A percentile compares a stretch with the other conserved stretches of the same genome.
Evolutionary conservation across 2,113 vertebrate species (phyloP).

Genomic region (Rhadina sibilatrix): DNA sequence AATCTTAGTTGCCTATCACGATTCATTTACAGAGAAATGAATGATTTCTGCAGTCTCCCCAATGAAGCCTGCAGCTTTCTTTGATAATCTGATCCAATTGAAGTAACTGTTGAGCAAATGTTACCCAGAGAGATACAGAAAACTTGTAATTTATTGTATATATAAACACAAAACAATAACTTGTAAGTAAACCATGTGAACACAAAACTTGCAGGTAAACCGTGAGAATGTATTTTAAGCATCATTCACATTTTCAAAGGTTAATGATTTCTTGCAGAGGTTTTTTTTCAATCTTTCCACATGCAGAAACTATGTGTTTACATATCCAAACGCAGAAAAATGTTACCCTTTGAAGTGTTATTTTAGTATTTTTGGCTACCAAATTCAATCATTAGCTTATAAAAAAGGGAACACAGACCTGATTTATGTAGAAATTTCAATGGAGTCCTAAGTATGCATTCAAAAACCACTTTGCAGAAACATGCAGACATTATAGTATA

Average conservation of each 20-base stretch:
- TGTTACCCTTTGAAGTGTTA: not conserved
- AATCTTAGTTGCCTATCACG: constrained; percentile 46
- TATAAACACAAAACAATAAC: constrained; percentile 7
- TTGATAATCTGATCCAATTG: not conserved
- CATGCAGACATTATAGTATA: not conserved
- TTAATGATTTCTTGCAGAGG: not conserved
- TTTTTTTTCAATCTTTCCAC: not conserved
- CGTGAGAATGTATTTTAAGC: constrained; percentile 14
- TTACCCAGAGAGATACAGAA: constrained; percentile 25
- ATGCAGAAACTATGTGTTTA: not conserved
- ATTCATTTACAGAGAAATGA: constrained; percentile 65
- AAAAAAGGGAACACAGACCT: not conserved
- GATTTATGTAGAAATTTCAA: not conserved
- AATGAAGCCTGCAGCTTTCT: constrained; percentile 40
- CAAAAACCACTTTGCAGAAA: constrained; percentile 30
- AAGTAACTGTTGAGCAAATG: constrained; percentile 49
- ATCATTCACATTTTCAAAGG: constrained; percentile 20
- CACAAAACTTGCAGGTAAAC: constrained; percentile 9
- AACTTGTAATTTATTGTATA: not conserved
- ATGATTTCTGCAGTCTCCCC: constrained; percentile 15
- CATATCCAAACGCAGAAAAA: not conserved
- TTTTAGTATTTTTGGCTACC: constrained; percentile 7
- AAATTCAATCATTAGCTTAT: not conserved
- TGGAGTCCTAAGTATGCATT: not conserved
- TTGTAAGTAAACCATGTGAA: not conserved